A percentile compares a stretch with the other conserved stretches of the same genome.
phyloP scores from a whole-genome alignment of 2,888 invertebrate species.

The Lithophane ornitopus region DNA sequence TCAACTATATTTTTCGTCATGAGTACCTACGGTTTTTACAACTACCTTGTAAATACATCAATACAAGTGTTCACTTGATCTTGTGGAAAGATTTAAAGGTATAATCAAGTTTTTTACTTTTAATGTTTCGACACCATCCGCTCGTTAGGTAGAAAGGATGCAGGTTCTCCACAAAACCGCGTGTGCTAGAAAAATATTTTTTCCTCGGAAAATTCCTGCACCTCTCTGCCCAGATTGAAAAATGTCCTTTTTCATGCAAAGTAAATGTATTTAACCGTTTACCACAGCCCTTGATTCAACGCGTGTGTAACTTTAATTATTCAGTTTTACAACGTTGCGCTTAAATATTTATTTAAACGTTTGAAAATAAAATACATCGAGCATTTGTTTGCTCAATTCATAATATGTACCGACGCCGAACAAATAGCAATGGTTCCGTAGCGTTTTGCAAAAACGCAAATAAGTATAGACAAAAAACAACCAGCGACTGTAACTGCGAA shows the following conservation, averaged over 20 bases:
- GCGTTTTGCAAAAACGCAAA: background rate
- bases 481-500: background rate
- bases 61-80: background rate
- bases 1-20: background rate
- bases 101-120: background rate
- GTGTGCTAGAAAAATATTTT: slow-evolving; percentile 4
- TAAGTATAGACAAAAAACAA: background rate
- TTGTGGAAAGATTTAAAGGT: background rate
- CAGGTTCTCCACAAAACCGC: too few relatives aligned
- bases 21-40: background rate
- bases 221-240: slow-evolving; percentile 1
- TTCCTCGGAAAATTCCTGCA: background rate
- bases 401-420: background rate
- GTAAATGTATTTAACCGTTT: background rate
- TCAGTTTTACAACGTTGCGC: background rate
- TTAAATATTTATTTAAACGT: slow-evolving; percentile 4
- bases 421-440: background rate
- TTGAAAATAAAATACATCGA: slow-evolving; percentile 1
- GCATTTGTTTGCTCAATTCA: background rate
- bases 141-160: background rate
- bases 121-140: background rate
- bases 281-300: background rate
- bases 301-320: slow-evolving; percentile 9
- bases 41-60: background rate
- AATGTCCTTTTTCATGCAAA: background rate